These are phyloP conservation scores for Adrianichthys oophorus DNA, from an alignment of 2,797 vertebrate species.

Conservation along the genomic window DNA sequence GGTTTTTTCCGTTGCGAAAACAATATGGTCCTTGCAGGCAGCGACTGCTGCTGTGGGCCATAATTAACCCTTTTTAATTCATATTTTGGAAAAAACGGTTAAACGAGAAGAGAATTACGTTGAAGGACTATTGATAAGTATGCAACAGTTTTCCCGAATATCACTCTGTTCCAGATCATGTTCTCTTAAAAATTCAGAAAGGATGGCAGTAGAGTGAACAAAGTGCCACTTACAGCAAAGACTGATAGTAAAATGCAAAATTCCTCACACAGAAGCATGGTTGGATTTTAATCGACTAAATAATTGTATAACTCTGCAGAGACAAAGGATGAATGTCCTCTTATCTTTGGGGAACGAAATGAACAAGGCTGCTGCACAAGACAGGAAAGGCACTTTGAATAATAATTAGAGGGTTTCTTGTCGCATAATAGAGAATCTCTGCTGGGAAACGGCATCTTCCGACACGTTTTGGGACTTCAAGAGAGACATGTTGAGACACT, in stretches of 20 bases:
- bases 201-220: slow-evolving; percentile 23
- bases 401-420: slow-evolving; percentile 38
- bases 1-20: too few relatives aligned
- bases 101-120: background rate
- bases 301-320: slow-evolving; percentile 67
- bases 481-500: slow-evolving; percentile 29
- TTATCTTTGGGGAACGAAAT: slow-evolving; percentile 67
- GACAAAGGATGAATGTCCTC: slow-evolving; percentile 66
- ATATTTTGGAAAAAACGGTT: background rate
- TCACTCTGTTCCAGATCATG: slow-evolving; percentile 8
- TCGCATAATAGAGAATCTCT: slow-evolving; percentile 38
- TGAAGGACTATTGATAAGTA: slow-evolving; percentile 6
- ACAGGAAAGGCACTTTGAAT: slow-evolving; percentile 36
- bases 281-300: slow-evolving; percentile 69
- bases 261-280: slow-evolving; percentile 50
- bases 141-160: slow-evolving; percentile 1
- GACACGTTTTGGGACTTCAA: slow-evolving; percentile 55
- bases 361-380: slow-evolving; percentile 44
- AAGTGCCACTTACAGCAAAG: slow-evolving; percentile 15
- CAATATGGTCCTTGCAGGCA: too few relatives aligned
- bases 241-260: slow-evolving; percentile 51
- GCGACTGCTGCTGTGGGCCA: too few relatives aligned
- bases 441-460: slow-evolving; percentile 60
- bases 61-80: background rate
- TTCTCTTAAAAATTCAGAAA: slow-evolving; percentile 18